Evolutionary conservation across 2,113 vertebrate genomes (phyloP).

Genomic region (Prinia subflava): DNA sequence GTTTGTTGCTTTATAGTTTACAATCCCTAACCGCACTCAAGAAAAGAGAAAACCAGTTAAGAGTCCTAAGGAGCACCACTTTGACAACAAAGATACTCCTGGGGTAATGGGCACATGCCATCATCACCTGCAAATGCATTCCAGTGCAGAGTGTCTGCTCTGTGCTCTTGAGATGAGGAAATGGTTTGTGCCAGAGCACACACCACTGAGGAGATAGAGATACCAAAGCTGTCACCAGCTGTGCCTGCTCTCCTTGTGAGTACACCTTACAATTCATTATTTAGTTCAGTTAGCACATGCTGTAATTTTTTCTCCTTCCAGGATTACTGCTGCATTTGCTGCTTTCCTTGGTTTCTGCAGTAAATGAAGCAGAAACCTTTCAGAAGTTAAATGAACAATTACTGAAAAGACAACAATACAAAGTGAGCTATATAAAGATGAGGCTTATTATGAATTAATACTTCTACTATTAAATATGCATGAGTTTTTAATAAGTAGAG

Average conservation of each 20-base stretch:
- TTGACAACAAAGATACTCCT: background rate
- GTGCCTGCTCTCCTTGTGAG: background rate
- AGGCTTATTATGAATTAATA: conserved; percentile 27
- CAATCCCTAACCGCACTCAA: fast-evolving
- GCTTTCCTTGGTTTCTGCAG: background rate
- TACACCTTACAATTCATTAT: background rate
- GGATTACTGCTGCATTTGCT: background rate
- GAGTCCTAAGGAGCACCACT: background rate
- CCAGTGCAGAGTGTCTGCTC: background rate
- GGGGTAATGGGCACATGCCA: fast-evolving
- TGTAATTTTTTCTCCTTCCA: background rate
- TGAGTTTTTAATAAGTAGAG: conserved; percentile 23
- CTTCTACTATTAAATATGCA: conserved; percentile 37
- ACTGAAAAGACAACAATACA: background rate
- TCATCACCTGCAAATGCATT: background rate
- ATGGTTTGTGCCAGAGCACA: background rate
- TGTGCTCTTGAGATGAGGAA: background rate
- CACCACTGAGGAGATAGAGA: background rate
- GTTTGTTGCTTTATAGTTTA: background rate
- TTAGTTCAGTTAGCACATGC: background rate
- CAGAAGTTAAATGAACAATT: conserved; percentile 20
- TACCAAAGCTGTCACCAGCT: background rate
- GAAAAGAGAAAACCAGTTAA: background rate
- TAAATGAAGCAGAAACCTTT: conserved; percentile 19
- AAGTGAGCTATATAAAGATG: conserved; percentile 8